phyloP scores from a whole-genome alignment of 2,797 vertebrate species.

The Anomalospiza imberbis region DNA sequence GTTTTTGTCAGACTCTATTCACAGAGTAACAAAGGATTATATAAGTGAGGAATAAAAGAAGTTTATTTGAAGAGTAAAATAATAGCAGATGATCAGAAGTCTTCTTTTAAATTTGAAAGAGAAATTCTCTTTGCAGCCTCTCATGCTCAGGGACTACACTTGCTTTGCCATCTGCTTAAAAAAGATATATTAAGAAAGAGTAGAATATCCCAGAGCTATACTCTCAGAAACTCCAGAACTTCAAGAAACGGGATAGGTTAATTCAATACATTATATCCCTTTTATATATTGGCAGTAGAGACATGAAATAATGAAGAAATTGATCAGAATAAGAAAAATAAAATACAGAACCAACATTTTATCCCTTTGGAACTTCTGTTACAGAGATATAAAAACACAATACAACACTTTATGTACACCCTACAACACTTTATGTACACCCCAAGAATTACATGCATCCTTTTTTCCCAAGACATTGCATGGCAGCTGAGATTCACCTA shows the following conservation, averaged over 20 bases:
- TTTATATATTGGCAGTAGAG: not conserved
- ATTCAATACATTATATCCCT: not conserved
- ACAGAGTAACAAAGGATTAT: not conserved
- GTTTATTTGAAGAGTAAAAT: slow-evolving; percentile 19
- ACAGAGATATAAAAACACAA: no score
- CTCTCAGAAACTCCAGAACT: not conserved
- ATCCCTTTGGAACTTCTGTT: not conserved
- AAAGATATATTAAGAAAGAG: not conserved
- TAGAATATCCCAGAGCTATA: not conserved
- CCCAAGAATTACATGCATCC: not conserved
- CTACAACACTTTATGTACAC: not conserved
- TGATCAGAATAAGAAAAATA: not conserved
- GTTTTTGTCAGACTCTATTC: not conserved
- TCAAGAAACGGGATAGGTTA: not conserved
- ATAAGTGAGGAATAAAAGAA: not conserved
- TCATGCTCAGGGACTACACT: not conserved
- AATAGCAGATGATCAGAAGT: not conserved
- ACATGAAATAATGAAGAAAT: not conserved
- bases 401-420: not conserved
- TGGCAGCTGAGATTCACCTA: not conserved
- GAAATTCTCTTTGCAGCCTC: not conserved
- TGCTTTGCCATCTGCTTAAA: not conserved
- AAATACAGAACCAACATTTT: not conserved
- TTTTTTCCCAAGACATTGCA: not conserved
- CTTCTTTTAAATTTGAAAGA: not conserved